Evolutionary conservation across 2,888 invertebrate species (phyloP), one percentile per base, ranked within the genome.

Genomic region (Timema podura): DNA sequence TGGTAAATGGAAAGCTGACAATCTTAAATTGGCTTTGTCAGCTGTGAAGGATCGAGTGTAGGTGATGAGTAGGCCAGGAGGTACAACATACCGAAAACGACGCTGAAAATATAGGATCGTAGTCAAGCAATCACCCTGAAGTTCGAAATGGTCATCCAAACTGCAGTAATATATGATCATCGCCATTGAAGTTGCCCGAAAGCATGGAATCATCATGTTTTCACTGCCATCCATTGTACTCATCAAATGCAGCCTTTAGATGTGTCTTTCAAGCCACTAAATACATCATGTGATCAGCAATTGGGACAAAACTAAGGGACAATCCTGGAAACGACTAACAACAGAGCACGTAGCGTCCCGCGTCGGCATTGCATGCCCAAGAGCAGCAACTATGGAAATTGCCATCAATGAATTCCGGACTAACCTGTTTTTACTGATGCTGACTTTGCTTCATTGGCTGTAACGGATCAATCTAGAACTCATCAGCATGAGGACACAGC

Each of bases 351-450:
- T 30, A 30, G 30, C 30, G 2, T 30, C 30, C 30, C 30, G 1
- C 30, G 30, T 30, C 30, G 30, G 30, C 3, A 30, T 30, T 30
- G 30, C 30, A 30, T 30, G 1, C 30, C 30, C 30, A 30, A 30
- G 30, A 30, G 30, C 30, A 30, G 68, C 68, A 61, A 59, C 47
- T 16, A 70, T 70, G 68, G 45, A 45, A 44, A 64, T 64, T 61
- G 67, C 70, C 57, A 61, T 70, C 11, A 70, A 70, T 70, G 64
- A 51, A 64, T 71, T 71, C 47, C 61, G n/a, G 61, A 74, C 65
- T n/a, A 69, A 47, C 48, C 73, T 64, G 68, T 71, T 30, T 68
- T 71, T 51, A 48, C 47, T 13, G 71, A 71, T 59, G 64, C 64
- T 65, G 65, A 64, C 3, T 71, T 71, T 71, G 48, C 46, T 57